Base-by-base conservation (phyloP, 2,113 vertebrate genomes). In the Globicephala melas region DNA sequence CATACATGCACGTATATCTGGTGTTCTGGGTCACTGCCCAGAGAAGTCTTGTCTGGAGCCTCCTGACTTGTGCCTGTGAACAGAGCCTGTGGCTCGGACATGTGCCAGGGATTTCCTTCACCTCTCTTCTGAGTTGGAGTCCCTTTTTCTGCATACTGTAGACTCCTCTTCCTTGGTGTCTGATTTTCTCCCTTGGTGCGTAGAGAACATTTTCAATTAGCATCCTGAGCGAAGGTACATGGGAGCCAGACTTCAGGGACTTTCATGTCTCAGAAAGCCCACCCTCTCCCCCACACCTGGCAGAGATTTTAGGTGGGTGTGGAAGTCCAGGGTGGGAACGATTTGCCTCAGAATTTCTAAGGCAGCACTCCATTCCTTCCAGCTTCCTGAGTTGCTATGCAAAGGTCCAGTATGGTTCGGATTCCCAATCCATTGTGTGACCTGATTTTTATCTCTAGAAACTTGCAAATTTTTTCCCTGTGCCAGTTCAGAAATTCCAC, bases 51-150 rank as follows among this genome's bases (percentile, higher is more conserved):
- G 11, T n/a, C 47, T 33, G n/a, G 55, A 63, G 23, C 83, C 91
- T 55, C 83, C 41, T 9, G 20, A 8, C 12, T 38, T n/a, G 47
- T 50, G 55, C 63, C 28, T 31, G 5, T 7, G 36, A 20, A 89
- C 41, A 33, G 38, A 31, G 12, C 71, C 47, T n/a, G 11, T 0
- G 2, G 4, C 33, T 53, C 20, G 0, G 4, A 21, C 36, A 12
- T 41, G n/a, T n/a, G 79, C 73, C 41, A 55, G n/a, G 80, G 50
- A 8, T 18, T 47, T 31, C 62, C 38, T 41, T 88, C 8, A 2
- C 38, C 47, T 21, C 60, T 44, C 41, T 41, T 89, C 62, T 55
- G 25, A 9, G 11, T 55, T 13, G 7, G 41, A 73, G 50, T 50
- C 53, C 25, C 44, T 55, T 36, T 50, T 80, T 21, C 60, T 81